Evolutionary conservation across 1,140 invertebrate genomes (phyloP).

Genomic region (Akabosia matsudoensis): DNA sequence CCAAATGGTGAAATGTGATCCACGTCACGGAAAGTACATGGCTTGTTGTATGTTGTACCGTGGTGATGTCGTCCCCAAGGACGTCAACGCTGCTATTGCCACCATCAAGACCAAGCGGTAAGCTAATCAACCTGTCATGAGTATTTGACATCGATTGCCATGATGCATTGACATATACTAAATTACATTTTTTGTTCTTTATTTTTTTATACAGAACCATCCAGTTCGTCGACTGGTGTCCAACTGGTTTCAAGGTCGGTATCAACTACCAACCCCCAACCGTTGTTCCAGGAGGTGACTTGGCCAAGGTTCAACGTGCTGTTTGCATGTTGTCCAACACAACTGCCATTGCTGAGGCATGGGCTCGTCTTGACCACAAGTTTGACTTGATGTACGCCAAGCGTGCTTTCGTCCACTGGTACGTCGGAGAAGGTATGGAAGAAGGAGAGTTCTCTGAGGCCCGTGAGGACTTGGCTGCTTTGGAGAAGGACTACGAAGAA

Average conservation of each 20-base stretch:
- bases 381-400: conserved; percentile 67
- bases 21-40: conserved; percentile 75
- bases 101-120: conserved; percentile 62
- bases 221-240: conserved; percentile 89
- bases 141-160: background rate
- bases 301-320: conserved; percentile 65
- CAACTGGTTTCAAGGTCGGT: conserved; percentile 78
- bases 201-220: conserved; percentile 58
- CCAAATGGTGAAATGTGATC: conserved; percentile 92
- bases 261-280: conserved; percentile 67
- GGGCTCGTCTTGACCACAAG: conserved; percentile 66
- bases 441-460: conserved; percentile 82
- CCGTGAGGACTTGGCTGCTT: conserved; percentile 76
- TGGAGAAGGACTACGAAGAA: conserved; percentile 82
- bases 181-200: conserved; percentile 55
- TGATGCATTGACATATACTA: background rate
- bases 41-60: conserved; percentile 77
- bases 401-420: conserved; percentile 55
- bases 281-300: conserved; percentile 75
- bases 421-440: conserved; percentile 77
- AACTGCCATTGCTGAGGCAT: conserved; percentile 78
- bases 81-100: conserved; percentile 66
- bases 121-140: background rate
- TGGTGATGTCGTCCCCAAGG: conserved; percentile 61
- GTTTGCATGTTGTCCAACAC: conserved; percentile 79